A percentile compares a stretch with the other conserved stretches of the same genome.
These are phyloP conservation scores for Sinelater perroti DNA, from an alignment of 2,888 invertebrate species.

Conservation along the genomic window DNA sequence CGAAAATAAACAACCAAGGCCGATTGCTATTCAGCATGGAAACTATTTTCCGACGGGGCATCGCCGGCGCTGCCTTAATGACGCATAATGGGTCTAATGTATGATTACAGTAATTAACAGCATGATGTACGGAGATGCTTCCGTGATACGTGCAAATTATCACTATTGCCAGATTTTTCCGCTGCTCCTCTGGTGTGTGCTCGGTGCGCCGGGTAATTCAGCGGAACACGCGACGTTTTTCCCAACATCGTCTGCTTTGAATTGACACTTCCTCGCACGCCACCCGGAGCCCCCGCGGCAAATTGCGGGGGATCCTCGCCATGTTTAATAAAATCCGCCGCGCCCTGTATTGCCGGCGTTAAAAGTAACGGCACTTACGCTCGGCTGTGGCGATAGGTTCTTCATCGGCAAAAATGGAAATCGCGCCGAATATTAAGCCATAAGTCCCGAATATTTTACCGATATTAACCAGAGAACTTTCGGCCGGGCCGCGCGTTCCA, in stretches of 20 bases:
- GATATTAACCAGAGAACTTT: constrained; percentile 48
- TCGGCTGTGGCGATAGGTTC: constrained; percentile 22
- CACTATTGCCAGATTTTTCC: constrained; percentile 32
- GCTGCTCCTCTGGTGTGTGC: constrained; percentile 31
- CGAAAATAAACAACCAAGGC: background rate
- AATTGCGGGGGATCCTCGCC: too few relatives aligned
- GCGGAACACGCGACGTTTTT: constrained; percentile 33
- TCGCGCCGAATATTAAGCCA: constrained; percentile 44
- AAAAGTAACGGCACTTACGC: constrained; percentile 34
- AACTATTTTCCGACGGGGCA: constrained; percentile 27
- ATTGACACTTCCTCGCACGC: constrained; percentile 32
- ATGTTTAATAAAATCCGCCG: background rate
- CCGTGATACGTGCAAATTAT: constrained; percentile 37
- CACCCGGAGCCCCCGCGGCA: background rate
- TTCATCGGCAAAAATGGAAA: constrained; percentile 43
- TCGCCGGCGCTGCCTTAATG: constrained; percentile 12
- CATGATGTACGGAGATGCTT: constrained; percentile 35
- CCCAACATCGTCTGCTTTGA: constrained; percentile 23
- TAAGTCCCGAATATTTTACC: constrained; percentile 48
- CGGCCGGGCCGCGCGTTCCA: constrained; percentile 40
- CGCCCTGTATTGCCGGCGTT: constrained; percentile 23
- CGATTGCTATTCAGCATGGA: constrained; percentile 24
- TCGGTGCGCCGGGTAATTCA: constrained; percentile 34
- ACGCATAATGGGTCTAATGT: constrained; percentile 21
- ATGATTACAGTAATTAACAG: constrained; percentile 33